Evolutionary conservation across 2,888 invertebrate genomes (phyloP).

Genomic region (Orchestes rusci): DNA sequence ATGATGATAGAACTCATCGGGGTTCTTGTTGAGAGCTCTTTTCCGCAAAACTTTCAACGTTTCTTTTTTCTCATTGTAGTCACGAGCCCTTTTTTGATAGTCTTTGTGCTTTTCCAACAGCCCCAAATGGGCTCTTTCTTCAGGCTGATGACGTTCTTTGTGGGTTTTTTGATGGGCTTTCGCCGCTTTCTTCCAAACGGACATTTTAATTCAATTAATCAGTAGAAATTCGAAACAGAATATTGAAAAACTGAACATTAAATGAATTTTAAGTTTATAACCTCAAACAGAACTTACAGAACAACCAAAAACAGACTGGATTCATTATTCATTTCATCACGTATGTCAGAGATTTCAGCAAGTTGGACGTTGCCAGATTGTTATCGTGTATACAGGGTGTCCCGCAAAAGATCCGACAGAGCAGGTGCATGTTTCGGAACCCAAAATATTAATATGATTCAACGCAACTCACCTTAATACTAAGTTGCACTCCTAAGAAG

Average conservation of each 20-base stretch:
- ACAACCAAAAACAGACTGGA: no score
- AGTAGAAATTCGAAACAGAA: no score
- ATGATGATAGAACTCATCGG: constrained; percentile 97
- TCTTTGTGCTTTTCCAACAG: constrained; percentile 85
- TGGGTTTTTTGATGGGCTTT: constrained; percentile 81
- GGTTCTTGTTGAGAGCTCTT: constrained; percentile 87
- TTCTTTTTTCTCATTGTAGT: constrained; percentile 75
- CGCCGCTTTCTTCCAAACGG: constrained; percentile 82
- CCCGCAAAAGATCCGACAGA: no score
- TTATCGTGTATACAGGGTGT: no score
- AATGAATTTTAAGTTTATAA: not conserved
- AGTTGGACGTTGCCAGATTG: no score
- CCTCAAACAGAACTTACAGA: no score
- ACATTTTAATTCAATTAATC: constrained; percentile 53
- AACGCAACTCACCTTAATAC: no score
- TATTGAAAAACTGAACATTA: not conserved
- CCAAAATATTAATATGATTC: no score
- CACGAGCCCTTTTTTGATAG: constrained; percentile 68
- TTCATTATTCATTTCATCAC: no score
- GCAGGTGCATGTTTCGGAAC: no score
- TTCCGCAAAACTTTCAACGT: constrained; percentile 75
- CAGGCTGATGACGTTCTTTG: constrained; percentile 78
- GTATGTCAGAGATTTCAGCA: no score
- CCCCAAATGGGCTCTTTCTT: constrained; percentile 68
- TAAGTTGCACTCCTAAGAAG: no score